These are phyloP conservation scores for Plusia festucae DNA, from an alignment of 2,888 invertebrate genomes.

Conservation along the genomic window DNA sequence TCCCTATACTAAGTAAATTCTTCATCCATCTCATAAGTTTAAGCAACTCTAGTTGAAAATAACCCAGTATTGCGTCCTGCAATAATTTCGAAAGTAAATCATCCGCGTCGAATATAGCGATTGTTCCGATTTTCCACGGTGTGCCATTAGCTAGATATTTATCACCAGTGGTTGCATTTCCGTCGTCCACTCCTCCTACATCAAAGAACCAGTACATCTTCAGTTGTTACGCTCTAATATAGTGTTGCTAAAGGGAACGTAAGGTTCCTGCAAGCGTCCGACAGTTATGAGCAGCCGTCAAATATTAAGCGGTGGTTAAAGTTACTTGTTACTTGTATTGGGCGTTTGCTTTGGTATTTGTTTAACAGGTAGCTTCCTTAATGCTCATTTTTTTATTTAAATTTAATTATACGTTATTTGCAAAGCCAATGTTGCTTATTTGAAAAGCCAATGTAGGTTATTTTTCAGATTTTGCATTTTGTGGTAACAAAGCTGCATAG, in stretches of 20 bases:
- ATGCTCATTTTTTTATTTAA: background rate
- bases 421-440: too few species aligned
- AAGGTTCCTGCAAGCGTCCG: conserved; percentile 37
- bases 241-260: conserved; percentile 45
- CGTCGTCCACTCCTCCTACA: conserved; percentile 60
- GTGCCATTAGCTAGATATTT: conserved; percentile 63
- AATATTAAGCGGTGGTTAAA: conserved; percentile 12
- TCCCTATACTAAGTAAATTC: too few species aligned
- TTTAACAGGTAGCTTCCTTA: background rate
- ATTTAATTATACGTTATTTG: too few species aligned
- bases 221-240: conserved; percentile 57
- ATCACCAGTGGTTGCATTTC: conserved; percentile 50
- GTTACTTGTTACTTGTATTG: background rate
- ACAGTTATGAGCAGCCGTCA: conserved; percentile 37
- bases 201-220: conserved; percentile 64
- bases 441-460: too few species aligned
- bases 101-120: conserved; percentile 38
- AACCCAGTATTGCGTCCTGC: background rate
- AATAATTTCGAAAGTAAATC: conserved; percentile 31
- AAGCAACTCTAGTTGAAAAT: background rate
- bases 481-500: too few species aligned
- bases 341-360: background rate
- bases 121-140: conserved; percentile 58
- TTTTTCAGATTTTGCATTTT: too few species aligned
- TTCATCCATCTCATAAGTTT: too few species aligned